Percentiles rank a stretch among this genome's conserved stretches.
Conservation (phyloP, 2,113 vertebrate species). For the Rynchops niger region DNA sequence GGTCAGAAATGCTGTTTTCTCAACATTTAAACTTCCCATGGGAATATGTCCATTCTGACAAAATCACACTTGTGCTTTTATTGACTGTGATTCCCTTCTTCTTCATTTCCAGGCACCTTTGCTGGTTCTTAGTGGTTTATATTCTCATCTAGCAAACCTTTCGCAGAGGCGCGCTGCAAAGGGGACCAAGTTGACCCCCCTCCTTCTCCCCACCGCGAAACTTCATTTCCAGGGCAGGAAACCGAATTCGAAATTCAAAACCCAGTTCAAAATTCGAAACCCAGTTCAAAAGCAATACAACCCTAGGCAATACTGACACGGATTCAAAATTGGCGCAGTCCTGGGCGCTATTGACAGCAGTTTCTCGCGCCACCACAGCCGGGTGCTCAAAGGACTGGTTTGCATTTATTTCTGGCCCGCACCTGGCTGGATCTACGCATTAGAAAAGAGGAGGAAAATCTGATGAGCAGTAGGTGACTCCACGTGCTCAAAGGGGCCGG, state of each 20-base stretch:
- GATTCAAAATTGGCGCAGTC: background rate
- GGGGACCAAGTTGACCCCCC: background rate
- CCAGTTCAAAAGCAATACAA: background rate
- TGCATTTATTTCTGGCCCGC: background rate
- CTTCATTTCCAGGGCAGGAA: background rate
- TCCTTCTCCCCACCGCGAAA: background rate
- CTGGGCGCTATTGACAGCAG: background rate
- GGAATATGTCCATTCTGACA: accelerated
- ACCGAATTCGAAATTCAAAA: background rate
- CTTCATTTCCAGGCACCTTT: background rate
- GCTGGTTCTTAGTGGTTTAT: background rate
- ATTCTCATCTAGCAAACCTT: background rate
- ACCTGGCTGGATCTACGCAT: background rate
- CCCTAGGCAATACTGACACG: accelerated
- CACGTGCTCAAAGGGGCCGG: background rate
- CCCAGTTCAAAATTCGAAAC: background rate
- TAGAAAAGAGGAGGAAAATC: background rate
- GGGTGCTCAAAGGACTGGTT: background rate
- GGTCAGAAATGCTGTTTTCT: background rate
- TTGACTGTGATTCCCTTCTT: background rate
- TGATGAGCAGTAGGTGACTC: background rate
- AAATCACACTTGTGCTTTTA: background rate
- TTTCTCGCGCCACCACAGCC: background rate
- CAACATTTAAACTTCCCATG: background rate
- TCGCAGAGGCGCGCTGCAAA: accelerated